Base-by-base conservation (phyloP, 2,797 vertebrate genomes). In the Myioborus melanocephalus region DNA sequence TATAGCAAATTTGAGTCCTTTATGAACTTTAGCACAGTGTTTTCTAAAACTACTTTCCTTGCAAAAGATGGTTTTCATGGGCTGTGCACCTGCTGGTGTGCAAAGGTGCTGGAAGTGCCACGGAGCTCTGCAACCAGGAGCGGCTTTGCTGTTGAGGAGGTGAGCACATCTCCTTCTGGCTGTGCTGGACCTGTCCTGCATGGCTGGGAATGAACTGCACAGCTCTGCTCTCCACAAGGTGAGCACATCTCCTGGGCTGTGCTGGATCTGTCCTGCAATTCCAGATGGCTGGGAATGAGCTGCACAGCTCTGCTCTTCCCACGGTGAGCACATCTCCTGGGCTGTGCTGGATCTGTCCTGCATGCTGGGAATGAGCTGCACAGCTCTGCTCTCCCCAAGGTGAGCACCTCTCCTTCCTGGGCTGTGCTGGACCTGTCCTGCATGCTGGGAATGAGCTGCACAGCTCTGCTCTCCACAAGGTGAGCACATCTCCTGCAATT, bases 401-500 rank as follows among this genome's bases (percentile, higher is more conserved):
- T 0, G 1, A 56, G 2, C 10, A 4, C 3, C 0, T 44, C 60
- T 28, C 24, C 27, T 61, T n/a, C 20, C 43, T 55, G 2, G 27
- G 16, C 52, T 52, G 30, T 14, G 7, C 28, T 39, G 68, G 34
- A 16, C 9, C 35, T 43, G 34, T 28, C 24, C 27, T 61, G 12
- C 12, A 0, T 11, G 44, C 20, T 46, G 44, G 44, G 10, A 46
- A 46, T 46, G 44, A 22, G 44, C 44, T 44, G 44, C 44, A 22
- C 44, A 44, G 6, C 21, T 28, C 19, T 60, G 24, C 24, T 83
- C 27, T 30, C 12, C 41, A 2, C 1, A 16, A 30, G 52, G 19
- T 0, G 1, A 56, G 2, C 10, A 4, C 3, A 0, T 44, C 60
- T 28, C 24, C 27, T 61, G 12, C 12, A 0, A 12, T 6, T 39